Percentiles rank a stretch among this genome's conserved stretches.
Evolutionary conservation across 2,113 vertebrate species (phyloP).

Genomic region (Gymnogyps californianus): DNA sequence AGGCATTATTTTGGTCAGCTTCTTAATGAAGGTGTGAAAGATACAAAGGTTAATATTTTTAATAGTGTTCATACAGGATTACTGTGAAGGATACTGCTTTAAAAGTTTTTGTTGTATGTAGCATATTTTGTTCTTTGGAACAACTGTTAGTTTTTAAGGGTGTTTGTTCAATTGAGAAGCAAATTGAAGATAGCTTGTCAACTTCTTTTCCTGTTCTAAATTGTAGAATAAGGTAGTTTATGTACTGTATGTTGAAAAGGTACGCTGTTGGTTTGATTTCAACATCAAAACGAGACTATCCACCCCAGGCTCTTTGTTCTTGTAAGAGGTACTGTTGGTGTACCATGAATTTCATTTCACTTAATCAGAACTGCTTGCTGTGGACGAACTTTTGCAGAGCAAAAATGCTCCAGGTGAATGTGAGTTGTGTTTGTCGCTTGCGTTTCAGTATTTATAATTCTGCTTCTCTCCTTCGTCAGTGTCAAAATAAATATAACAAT

Average conservation of each 20-base stretch:
- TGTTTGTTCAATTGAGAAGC: not conserved
- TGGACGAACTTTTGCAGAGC: not conserved
- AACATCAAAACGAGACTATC: not conserved
- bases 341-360: not conserved
- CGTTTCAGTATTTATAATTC: not conserved
- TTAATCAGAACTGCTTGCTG: not conserved
- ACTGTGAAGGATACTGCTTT: not conserved
- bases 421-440: fast-evolving
- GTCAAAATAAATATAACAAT: not conserved
- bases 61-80: not conserved
- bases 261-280: not conserved
- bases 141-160: not conserved
- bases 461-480: not conserved
- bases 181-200: not conserved
- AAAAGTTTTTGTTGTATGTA: not conserved
- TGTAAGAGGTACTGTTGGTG: not conserved
- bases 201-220: not conserved
- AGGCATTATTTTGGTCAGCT: not conserved
- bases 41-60: not conserved
- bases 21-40: not conserved
- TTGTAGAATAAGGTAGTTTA: not conserved
- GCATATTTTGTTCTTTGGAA: not conserved
- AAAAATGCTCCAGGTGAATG: not conserved
- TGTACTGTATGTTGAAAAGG: not conserved
- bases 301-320: not conserved